A percentile compares a stretch with the other conserved stretches of the same genome.
Conservation (phyloP, 2,113 vertebrate species). For the Capreolus pygargus region DNA sequence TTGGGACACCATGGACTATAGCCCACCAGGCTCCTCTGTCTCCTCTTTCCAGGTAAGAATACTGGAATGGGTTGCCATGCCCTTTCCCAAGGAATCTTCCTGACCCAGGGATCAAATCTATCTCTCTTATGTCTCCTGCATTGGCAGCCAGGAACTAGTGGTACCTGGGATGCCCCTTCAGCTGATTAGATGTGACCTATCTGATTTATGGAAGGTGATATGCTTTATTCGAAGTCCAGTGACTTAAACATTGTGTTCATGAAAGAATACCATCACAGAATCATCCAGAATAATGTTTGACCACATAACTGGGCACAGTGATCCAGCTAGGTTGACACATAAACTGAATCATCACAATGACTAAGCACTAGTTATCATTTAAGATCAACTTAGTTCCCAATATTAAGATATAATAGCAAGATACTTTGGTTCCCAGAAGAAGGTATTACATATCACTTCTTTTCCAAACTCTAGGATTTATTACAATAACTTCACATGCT, state of each 20-base stretch:
- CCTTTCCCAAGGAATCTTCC: background rate
- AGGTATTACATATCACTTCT: background rate
- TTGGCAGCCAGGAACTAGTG: background rate
- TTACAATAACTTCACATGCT: background rate
- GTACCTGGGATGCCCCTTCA: background rate
- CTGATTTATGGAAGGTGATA: background rate
- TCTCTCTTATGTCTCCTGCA: background rate
- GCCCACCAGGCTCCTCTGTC: background rate
- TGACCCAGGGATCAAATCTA: background rate
- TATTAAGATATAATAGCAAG: background rate
- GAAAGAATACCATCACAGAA: background rate
- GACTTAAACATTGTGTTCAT: background rate
- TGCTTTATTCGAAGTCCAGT: background rate
- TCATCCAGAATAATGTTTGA: background rate
- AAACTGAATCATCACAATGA: background rate
- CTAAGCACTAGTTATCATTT: background rate
- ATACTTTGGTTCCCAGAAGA: background rate
- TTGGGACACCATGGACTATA: background rate
- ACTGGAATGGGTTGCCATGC: background rate
- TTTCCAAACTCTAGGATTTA: background rate
- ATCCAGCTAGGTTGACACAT: background rate
- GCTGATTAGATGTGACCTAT: background rate
- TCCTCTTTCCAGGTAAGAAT: background rate
- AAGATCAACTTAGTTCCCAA: background rate
- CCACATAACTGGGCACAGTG: background rate